These are phyloP conservation scores for Sula dactylatra DNA, from an alignment of 2,113 vertebrate species.

Conservation along the genomic window DNA sequence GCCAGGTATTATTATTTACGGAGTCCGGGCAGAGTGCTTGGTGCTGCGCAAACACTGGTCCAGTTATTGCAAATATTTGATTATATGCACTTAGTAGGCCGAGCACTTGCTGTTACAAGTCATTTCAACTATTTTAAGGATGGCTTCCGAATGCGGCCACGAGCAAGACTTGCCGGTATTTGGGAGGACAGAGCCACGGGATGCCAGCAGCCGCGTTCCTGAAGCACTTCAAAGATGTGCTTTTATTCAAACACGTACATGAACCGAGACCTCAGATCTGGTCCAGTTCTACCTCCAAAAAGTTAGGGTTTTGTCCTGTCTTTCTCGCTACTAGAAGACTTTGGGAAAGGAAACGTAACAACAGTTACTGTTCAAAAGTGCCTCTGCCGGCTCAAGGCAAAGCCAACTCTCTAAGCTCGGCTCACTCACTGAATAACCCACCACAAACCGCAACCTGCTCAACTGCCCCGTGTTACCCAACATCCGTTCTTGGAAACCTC, in stretches of 20 bases:
- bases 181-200: background rate
- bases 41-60: constrained; percentile 51
- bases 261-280: background rate
- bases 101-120: background rate
- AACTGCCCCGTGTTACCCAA: background rate
- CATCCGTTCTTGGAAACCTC: constrained; percentile 23
- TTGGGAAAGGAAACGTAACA: background rate
- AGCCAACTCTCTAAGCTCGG: background rate
- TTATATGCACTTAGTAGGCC: constrained; percentile 15
- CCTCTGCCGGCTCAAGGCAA: background rate
- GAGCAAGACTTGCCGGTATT: background rate
- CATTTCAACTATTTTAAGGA: constrained; percentile 28
- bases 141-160: background rate
- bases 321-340: background rate
- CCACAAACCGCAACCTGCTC: background rate
- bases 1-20: constrained; percentile 64
- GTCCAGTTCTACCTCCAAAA: background rate
- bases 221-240: background rate
- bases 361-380: background rate
- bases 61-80: constrained; percentile 56
- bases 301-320: fast-evolving
- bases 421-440: background rate
- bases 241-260: background rate
- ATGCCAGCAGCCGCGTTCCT: fast-evolving
- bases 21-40: background rate